Percentiles rank a stretch among this genome's conserved stretches.
phyloP scores from a whole-genome alignment of 1,140 invertebrate species.

The Zaprionus nigranus region DNA sequence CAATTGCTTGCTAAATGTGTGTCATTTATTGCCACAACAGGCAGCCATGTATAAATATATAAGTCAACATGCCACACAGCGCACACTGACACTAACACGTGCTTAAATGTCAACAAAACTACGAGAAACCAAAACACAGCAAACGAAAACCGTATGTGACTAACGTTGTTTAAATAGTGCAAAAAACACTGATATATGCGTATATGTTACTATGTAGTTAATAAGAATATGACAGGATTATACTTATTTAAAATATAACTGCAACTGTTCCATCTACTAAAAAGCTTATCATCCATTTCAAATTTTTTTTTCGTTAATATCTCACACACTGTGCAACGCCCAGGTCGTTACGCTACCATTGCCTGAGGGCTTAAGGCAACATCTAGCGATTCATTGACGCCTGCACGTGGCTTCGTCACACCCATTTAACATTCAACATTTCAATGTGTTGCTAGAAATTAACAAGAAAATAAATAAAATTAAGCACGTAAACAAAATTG shows the following conservation, averaged over 20 bases:
- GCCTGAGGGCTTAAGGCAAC: background rate
- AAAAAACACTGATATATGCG: background rate
- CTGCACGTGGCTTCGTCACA: slow-evolving; percentile 70
- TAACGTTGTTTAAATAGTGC: background rate
- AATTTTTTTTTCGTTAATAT: background rate
- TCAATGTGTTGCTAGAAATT: slow-evolving; percentile 60
- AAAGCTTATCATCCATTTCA: background rate
- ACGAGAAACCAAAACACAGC: background rate
- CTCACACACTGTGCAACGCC: slow-evolving; percentile 31
- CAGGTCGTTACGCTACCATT: slow-evolving; percentile 21
- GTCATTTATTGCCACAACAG: slow-evolving; percentile 35
- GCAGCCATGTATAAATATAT: slow-evolving; percentile 18
- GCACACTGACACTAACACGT: slow-evolving; percentile 14
- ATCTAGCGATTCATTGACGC: slow-evolving; percentile 27
- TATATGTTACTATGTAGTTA: too few species aligned
- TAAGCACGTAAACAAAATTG: slow-evolving; percentile 12
- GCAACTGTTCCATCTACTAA: too few species aligned
- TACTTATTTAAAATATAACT: too few species aligned
- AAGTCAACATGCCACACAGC: slow-evolving; percentile 19
- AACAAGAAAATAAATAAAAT: slow-evolving; percentile 63
- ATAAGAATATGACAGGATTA: too few species aligned
- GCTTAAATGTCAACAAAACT: background rate
- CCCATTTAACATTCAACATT: slow-evolving; percentile 60
- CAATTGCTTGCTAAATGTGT: slow-evolving; percentile 42
- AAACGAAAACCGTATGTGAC: background rate